A percentile compares a stretch with the other conserved stretches of the same genome.
phyloP scores from a whole-genome alignment of 1,140 invertebrate species.

The Drosophila sulfurigaster region DNA sequence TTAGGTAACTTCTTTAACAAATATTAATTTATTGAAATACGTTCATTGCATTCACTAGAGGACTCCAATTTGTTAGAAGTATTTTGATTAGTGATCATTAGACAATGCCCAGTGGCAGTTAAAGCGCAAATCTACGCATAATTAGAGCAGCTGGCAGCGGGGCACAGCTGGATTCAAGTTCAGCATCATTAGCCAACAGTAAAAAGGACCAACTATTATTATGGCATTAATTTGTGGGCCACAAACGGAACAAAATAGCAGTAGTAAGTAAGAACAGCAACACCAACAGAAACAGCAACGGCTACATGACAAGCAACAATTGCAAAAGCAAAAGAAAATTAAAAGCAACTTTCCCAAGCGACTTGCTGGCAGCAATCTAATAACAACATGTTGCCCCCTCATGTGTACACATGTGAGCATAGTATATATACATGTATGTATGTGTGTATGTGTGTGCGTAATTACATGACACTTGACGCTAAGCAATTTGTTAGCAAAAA shows the following conservation, averaged over 20 bases:
- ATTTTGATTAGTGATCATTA: slow-evolving; percentile 15
- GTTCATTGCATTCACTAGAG: background rate
- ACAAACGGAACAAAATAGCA: slow-evolving; percentile 28
- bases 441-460: slow-evolving; percentile 63
- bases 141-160: slow-evolving; percentile 69
- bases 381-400: slow-evolving; percentile 73
- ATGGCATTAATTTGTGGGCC: slow-evolving; percentile 75
- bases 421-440: background rate
- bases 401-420: slow-evolving; percentile 34
- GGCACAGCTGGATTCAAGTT: slow-evolving; percentile 71
- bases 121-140: slow-evolving; percentile 65
- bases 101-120: slow-evolving; percentile 39
- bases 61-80: background rate
- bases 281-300: background rate
- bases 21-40: background rate
- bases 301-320: slow-evolving; percentile 57
- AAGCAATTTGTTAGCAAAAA: slow-evolving; percentile 84
- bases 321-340: slow-evolving; percentile 65
- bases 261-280: slow-evolving; percentile 20
- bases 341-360: slow-evolving; percentile 78
- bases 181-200: slow-evolving; percentile 73
- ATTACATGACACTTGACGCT: slow-evolving; percentile 84
- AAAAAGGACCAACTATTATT: slow-evolving; percentile 72
- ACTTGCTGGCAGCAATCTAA: slow-evolving; percentile 78
- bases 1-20: background rate